Base-by-base conservation (phyloP, 1,140 invertebrate genomes). In the Pogonus chalceus region DNA sequence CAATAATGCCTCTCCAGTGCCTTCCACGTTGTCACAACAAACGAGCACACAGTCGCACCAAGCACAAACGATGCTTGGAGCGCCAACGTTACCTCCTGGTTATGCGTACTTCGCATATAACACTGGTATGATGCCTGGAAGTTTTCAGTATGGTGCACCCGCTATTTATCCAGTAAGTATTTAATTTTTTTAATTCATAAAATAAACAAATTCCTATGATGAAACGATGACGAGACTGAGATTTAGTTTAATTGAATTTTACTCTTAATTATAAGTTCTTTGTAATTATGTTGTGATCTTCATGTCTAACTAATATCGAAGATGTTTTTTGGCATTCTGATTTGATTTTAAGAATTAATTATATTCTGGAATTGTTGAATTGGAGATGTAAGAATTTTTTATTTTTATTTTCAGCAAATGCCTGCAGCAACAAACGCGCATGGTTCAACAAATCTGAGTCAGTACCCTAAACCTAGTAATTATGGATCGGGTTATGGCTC, bases 1-100 rank as follows among this genome's bases (percentile, higher is more conserved):
- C 68, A 87, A 86, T 69, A 89, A 89, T 72, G 85, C 87, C 52
- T 85, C 83, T 56, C 87, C 88, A 37, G 87, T 89, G 39, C 65
- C 62, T 16, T 63, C 65, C 16, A 66, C 64, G 23, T 52, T 65
- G 14, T 65, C 65, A 2, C 61, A 62, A 53, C 66, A 69, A 52
- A 66, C 65, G 7, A 65, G 59, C 55, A 76, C 79, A 35, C 79
- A 81, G 57, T 67, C 70, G 43, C 80, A 82, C 68, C 79, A 75
- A 55, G 59, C 49, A 21, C 80, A 78, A 62, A 78, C 76, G 7
- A 76, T 80, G 68, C 74, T 79, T 64, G 78, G 79, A 64, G 71
- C 76, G 4, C 72, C 74, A 14, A 64, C 70, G 12, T 67, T 82
- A 56, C 80, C 80, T 55, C 79, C 78, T 37, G 76, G 74, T 9